Conservation (phyloP, 2,888 invertebrate genomes). For the Acleris sparsana region DNA sequence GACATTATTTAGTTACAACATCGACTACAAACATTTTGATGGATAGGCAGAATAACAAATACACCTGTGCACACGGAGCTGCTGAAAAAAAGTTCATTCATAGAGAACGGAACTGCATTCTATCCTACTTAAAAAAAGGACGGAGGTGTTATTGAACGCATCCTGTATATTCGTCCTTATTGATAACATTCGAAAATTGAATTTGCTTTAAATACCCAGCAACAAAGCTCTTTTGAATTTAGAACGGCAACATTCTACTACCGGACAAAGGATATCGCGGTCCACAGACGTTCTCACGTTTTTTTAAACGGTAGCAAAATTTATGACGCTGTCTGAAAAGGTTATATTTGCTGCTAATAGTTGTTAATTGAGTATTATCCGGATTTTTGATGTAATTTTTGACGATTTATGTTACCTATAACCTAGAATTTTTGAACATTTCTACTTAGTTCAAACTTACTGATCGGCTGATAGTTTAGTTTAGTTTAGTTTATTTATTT, state of each 20-base stretch:
- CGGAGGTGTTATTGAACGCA: too few species aligned
- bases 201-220: too few species aligned
- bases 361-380: conserved; percentile 35
- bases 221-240: too few species aligned
- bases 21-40: conserved; percentile 43
- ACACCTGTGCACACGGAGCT: conserved; percentile 74
- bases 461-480: too few species aligned
- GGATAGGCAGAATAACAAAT: conserved; percentile 54
- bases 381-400: conserved; percentile 20
- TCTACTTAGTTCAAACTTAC: too few species aligned
- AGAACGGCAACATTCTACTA: conserved; percentile 51
- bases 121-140: too few species aligned
- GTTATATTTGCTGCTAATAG: conserved; percentile 39
- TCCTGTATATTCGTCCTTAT: too few species aligned
- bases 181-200: too few species aligned
- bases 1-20: conserved; percentile 40
- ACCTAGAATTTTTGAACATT: too few species aligned
- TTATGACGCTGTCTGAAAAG: conserved; percentile 62
- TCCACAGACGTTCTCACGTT: conserved; percentile 74
- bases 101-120: conserved; percentile 59
- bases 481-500: too few species aligned
- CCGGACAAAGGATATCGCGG: conserved; percentile 58
- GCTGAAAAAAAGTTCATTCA: conserved; percentile 59
- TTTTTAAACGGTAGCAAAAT: conserved; percentile 65
- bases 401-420: background rate